These are phyloP conservation scores for Chionomys nivalis DNA, from an alignment of 2,113 vertebrate species.

Conservation along the genomic window DNA sequence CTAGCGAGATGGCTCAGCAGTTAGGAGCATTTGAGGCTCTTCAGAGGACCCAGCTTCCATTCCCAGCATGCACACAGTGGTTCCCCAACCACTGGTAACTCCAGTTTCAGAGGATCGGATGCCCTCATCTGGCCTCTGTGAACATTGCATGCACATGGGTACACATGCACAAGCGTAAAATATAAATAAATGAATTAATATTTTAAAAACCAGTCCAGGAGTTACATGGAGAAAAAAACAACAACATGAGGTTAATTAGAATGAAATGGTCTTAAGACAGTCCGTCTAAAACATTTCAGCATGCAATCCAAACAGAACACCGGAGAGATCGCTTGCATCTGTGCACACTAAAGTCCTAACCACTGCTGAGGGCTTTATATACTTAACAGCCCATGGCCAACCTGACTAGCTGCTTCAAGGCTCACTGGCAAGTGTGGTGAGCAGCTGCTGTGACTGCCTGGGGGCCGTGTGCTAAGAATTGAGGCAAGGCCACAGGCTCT, in stretches of 20 bases:
- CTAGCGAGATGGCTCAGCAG: not conserved
- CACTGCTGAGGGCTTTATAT: not conserved
- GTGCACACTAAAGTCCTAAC: not conserved
- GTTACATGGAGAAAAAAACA: not conserved
- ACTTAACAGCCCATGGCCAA: not conserved
- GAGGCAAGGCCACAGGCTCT: not conserved
- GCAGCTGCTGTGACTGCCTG: not conserved
- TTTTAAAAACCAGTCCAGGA: not conserved
- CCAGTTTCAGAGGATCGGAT: not conserved
- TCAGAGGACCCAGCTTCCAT: not conserved
- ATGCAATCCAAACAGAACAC: not conserved
- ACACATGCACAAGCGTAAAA: not conserved
- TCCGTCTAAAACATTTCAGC: not conserved
- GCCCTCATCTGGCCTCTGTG: not conserved
- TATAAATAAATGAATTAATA: not conserved
- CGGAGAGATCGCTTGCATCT: not conserved
- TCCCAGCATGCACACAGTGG: not conserved
- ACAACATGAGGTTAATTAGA: constrained; percentile 14
- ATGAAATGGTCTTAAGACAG: not conserved
- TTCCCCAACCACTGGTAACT: not conserved
- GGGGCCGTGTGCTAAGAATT: not conserved
- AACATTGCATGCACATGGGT: not conserved
- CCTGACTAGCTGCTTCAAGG: not conserved
- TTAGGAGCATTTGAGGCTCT: not conserved
- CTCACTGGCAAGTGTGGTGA: no score